These are phyloP conservation scores for Globia sparganii DNA, from an alignment of 2,888 invertebrate genomes.

Conservation along the genomic window DNA sequence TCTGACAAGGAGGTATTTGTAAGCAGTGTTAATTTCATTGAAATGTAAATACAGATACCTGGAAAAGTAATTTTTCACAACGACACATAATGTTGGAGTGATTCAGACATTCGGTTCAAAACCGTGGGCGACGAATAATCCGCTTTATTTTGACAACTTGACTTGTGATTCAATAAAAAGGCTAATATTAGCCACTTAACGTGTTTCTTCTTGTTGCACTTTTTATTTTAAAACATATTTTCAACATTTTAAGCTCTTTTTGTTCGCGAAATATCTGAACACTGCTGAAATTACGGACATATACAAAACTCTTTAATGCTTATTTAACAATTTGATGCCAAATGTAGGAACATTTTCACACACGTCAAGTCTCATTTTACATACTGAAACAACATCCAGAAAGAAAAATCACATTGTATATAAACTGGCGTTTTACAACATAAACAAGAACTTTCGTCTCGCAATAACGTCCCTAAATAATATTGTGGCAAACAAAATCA, in stretches of 20 bases:
- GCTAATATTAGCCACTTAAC: conserved; percentile 75
- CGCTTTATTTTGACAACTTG: conserved; percentile 81
- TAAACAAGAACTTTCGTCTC: conserved; percentile 29
- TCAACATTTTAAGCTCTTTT: conserved; percentile 44
- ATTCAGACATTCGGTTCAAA: conserved; percentile 74
- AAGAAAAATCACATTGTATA: conserved; percentile 10
- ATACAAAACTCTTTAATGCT: conserved; percentile 37
- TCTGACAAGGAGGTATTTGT: conserved; percentile 44
- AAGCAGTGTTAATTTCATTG: conserved; percentile 64
- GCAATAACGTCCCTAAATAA: conserved; percentile 17
- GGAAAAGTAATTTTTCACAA: conserved; percentile 75
- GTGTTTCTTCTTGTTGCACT: conserved; percentile 52
- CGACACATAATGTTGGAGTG: conserved; percentile 71
- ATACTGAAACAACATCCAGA: conserved; percentile 3
- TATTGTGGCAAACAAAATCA: conserved; percentile 38
- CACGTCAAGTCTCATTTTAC: conserved; percentile 34
- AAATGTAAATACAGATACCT: conserved; percentile 73
- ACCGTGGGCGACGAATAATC: conserved; percentile 82
- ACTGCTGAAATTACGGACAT: conserved; percentile 46
- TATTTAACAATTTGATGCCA: conserved; percentile 45
- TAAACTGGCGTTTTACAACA: conserved; percentile 16
- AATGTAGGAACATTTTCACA: conserved; percentile 25
- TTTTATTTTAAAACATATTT: conserved; percentile 52
- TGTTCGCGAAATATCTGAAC: conserved; percentile 45
- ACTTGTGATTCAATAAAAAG: conserved; percentile 81